Percentiles rank a stretch among this genome's conserved stretches.
These are phyloP conservation scores for Panurus biarmicus DNA, from an alignment of 2,113 vertebrate genomes.

Conservation along the genomic window DNA sequence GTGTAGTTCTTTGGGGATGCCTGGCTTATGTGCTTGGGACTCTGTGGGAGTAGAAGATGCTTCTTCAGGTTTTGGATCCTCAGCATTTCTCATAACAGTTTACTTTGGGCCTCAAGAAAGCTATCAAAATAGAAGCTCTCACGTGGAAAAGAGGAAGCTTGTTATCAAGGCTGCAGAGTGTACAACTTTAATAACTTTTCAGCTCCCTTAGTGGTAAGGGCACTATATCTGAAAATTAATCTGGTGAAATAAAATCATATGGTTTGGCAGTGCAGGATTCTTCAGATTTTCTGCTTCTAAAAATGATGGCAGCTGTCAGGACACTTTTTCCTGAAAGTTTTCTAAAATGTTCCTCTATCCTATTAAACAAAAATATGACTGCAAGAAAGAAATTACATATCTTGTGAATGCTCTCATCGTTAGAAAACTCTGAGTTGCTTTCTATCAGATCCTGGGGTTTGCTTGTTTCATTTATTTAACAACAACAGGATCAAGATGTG, in stretches of 20 bases:
- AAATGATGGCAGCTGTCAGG: not conserved
- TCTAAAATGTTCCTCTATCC: not conserved
- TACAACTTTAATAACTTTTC: not conserved
- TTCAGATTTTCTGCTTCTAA: not conserved
- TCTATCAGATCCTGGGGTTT: not conserved
- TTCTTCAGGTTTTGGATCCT: not conserved
- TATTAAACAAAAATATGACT: not conserved
- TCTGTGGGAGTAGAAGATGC: not conserved
- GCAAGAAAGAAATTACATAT: not conserved
- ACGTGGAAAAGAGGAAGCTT: not conserved
- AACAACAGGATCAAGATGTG: not conserved
- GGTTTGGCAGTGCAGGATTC: not conserved
- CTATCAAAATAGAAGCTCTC: not conserved
- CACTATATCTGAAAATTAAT: not conserved
- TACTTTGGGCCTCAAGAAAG: not conserved
- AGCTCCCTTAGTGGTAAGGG: not conserved
- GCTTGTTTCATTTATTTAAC: not conserved
- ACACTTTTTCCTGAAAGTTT: not conserved
- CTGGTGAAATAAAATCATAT: not conserved
- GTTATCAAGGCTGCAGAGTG: not conserved
- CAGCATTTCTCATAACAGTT: not conserved
- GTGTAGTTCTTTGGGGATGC: not conserved
- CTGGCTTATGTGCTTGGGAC: not conserved
- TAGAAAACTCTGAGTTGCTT: not conserved
- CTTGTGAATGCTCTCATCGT: not conserved